Percentiles rank a stretch among this genome's conserved stretches.
Conservation (phyloP, 2,113 vertebrate species). For the Plecotus auritus region DNA sequence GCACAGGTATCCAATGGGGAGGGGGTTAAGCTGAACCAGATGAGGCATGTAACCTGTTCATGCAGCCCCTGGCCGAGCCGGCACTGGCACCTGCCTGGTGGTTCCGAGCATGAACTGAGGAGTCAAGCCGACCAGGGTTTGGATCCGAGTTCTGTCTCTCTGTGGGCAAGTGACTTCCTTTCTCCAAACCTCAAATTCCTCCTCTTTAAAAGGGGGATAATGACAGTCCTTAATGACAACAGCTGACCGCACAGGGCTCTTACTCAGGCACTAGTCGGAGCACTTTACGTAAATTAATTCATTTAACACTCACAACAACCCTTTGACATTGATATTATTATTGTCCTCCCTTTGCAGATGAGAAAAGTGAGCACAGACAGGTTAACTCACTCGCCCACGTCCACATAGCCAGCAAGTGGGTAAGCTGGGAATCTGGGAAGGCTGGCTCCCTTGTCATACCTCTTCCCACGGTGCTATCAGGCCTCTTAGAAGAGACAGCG, state of each 20-base stretch:
- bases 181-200: constrained; percentile 56
- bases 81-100: not conserved
- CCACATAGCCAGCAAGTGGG: not conserved
- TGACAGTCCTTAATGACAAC: not conserved
- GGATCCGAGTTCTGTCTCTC: not conserved
- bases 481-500: not conserved
- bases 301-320: not conserved
- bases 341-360: not conserved
- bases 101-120: not conserved
- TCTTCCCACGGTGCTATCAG: not conserved
- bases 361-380: not conserved
- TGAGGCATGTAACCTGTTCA: not conserved
- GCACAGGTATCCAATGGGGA: not conserved
- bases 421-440: not conserved
- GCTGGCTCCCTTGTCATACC: not conserved
- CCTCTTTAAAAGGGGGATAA: not conserved
- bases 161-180: constrained; percentile 35
- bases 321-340: not conserved
- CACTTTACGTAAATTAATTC: not conserved
- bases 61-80: not conserved
- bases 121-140: not conserved
- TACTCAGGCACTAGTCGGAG: not conserved
- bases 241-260: not conserved
- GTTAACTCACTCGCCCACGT: not conserved
- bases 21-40: not conserved